Evolutionary conservation across 1,140 invertebrate genomes (phyloP), one percentile per base, ranked within the genome.

Genomic region (Leucophenga varia): DNA sequence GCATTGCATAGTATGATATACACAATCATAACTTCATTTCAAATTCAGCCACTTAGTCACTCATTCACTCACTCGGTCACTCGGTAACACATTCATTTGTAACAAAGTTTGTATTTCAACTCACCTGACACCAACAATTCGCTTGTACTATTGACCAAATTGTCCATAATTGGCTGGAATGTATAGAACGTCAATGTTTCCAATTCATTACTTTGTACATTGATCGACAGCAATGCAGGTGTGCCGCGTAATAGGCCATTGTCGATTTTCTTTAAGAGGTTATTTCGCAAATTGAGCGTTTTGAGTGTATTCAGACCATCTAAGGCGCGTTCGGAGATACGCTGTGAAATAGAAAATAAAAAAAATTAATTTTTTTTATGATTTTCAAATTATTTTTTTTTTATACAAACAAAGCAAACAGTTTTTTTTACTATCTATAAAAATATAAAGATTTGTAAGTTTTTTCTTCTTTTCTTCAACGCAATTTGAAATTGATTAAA

Each of bases 41-140:
- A n/a, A n/a, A n/a, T n/a, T n/a, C n/a, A n/a, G n/a, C n/a, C n/a
- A n/a, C n/a, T n/a, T n/a, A n/a, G n/a, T n/a, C n/a, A n/a, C n/a
- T n/a, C n/a, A n/a, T n/a, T n/a, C n/a, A n/a, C n/a, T n/a, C n/a
- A n/a, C n/a, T n/a, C n/a, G n/a, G n/a, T n/a, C n/a, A n/a, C n/a
- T n/a, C n/a, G n/a, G n/a, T n/a, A n/a, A n/a, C n/a, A n/a, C n/a
- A n/a, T n/a, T n/a, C n/a, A n/a, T n/a, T n/a, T n/a, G n/a, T n/a
- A n/a, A n/a, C n/a, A n/a, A n/a, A n/a, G n/a, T n/a, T n/a, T n/a
- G n/a, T n/a, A n/a, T n/a, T n/a, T n/a, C n/a, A 44, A 84, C 84
- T 88, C 76, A 91, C 89, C 86, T 80, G 85, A 83, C 36, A 90
- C 69, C 59, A 84, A 81, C 64, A 91, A 81, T 77, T 84, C 82